These are phyloP conservation scores for Rhopilema esculentum DNA, from an alignment of 30 jellyfish, hydroid and myxozoan genomes.

Conservation along the genomic window DNA sequence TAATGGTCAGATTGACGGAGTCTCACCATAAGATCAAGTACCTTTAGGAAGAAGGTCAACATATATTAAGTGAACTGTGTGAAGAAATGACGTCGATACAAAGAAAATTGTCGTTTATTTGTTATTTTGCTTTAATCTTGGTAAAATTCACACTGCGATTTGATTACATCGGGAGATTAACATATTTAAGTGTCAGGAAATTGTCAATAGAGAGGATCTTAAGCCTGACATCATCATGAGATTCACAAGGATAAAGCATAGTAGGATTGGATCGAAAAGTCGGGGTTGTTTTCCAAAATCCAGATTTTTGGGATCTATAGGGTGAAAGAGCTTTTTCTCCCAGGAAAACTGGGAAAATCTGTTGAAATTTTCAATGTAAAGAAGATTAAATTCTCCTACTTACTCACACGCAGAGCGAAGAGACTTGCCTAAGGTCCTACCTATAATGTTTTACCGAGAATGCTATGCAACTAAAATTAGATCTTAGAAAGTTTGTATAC, in stretches of 20 bases:
- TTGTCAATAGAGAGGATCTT: neutral
- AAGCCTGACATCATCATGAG: neutral
- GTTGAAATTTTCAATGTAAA: no score
- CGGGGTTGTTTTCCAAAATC: no score
- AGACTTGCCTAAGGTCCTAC: no score
- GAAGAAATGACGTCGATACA: neutral
- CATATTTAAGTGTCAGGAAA: neutral
- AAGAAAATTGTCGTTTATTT: neutral
- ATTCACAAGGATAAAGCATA: neutral
- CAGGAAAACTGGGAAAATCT: no score
- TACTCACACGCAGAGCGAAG: no score
- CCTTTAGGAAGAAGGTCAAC: neutral
- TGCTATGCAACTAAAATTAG: no score
- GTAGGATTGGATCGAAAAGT: neutral
- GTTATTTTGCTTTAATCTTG: neutral
- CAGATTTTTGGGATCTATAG: no score
- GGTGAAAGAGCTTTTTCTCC: neutral
- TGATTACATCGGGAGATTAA: neutral
- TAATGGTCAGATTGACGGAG: no score
- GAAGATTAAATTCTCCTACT: no score
- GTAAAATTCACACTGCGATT: neutral
- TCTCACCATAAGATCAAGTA: neutral
- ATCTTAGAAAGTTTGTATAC: no score
- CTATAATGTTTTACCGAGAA: no score
- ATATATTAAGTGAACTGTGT: neutral